Evolutionary conservation across 2,888 invertebrate genomes (phyloP).

Genomic region (Tachina fera): DNA sequence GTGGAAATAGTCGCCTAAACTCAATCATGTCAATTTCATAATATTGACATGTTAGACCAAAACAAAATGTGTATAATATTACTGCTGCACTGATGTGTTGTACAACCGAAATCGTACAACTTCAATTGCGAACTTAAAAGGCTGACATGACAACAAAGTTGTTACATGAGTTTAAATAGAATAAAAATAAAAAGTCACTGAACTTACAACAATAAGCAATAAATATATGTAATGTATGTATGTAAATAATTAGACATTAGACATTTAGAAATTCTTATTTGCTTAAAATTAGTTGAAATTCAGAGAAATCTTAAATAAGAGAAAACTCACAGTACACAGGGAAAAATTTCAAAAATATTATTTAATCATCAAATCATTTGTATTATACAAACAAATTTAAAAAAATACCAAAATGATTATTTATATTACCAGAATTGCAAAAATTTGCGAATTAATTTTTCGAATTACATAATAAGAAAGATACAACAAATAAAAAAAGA

Average conservation of each 20-base stretch:
- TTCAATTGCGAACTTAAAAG: conserved; percentile 24
- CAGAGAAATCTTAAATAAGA: no score
- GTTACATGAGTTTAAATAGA: conserved; percentile 14
- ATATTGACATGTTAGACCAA: conserved; percentile 55
- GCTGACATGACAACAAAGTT: conserved; percentile 22
- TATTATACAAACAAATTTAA: no score
- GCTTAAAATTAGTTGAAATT: background rate
- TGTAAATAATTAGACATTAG: conserved; percentile 19
- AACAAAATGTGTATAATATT: conserved; percentile 31
- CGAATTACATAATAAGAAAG: no score
- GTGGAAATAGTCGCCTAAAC: conserved; percentile 30
- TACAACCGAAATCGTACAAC: conserved; percentile 44
- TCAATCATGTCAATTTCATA: conserved; percentile 42
- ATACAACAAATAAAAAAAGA: no score
- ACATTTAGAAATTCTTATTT: conserved; percentile 16
- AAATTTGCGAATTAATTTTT: no score
- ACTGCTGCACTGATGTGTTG: conserved; percentile 19
- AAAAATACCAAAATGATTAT: no score
- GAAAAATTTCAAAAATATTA: background rate
- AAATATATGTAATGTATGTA: conserved; percentile 16
- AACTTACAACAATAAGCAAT: conserved; percentile 29
- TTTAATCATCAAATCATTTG: no score
- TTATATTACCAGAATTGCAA: no score
- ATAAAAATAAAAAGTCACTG: conserved; percentile 31
- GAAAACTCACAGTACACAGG: no score